These are phyloP conservation scores for Drymodes brunneopygia DNA, from an alignment of 2,113 vertebrate genomes.

Conservation along the genomic window DNA sequence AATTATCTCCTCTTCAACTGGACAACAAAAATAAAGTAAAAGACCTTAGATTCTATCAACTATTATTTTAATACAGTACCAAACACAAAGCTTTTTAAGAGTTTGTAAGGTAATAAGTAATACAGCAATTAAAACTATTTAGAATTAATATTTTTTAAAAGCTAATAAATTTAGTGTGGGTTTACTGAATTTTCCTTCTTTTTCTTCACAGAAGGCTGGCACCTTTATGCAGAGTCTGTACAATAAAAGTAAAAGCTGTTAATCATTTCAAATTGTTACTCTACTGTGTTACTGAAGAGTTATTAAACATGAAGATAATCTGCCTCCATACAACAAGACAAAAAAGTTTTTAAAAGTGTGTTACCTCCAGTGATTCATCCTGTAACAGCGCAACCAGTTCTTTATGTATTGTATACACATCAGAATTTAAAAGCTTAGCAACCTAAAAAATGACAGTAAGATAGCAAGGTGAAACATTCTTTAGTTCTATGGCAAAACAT, in stretches of 20 bases:
- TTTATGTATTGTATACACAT: conserved; percentile 87
- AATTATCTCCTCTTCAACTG: neutral
- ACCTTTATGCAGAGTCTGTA: neutral
- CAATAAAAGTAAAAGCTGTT: neutral
- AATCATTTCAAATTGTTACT: neutral
- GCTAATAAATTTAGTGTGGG: neutral
- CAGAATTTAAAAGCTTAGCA: conserved; percentile 87
- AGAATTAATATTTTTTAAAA: neutral
- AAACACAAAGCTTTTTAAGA: neutral
- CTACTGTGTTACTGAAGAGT: neutral
- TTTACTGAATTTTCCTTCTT: neutral
- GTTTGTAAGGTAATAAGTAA: neutral
- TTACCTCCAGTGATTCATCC: conserved; percentile 92
- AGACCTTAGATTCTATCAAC: neutral
- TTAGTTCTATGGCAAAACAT: neutral
- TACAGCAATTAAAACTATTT: neutral
- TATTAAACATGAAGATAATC: conserved; percentile 7
- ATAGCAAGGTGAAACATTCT: conserved; percentile 8
- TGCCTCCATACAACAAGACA: neutral
- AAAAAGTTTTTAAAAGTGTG: conserved; percentile 15
- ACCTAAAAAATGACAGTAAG: conserved; percentile 75
- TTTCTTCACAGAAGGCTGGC: neutral
- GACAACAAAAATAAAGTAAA: neutral
- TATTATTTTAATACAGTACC: neutral
- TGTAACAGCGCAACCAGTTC: conserved; percentile 87